A percentile compares a stretch with the other conserved stretches of the same genome.
phyloP scores from a whole-genome alignment of 2,113 vertebrate species.

The Pleuronectes platessa region DNA sequence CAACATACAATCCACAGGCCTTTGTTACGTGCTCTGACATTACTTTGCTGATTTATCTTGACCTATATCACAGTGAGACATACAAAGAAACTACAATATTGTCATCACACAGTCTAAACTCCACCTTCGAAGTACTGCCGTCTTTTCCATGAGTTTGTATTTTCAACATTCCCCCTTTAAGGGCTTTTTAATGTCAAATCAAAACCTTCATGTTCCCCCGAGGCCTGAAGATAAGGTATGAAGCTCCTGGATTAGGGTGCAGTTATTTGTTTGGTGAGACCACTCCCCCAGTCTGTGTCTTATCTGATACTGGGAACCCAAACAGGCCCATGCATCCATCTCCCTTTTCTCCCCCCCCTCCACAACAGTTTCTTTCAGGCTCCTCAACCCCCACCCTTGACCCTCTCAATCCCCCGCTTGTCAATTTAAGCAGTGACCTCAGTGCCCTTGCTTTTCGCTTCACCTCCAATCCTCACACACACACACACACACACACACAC shows the following conservation, averaged over 20 bases:
- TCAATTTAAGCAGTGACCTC: slow-evolving; percentile 34
- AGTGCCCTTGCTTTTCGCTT: slow-evolving; percentile 60
- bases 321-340: slow-evolving; percentile 8
- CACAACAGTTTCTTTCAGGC: slow-evolving; percentile 27
- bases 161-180: background rate
- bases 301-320: slow-evolving; percentile 53
- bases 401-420: background rate
- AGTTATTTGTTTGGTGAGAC: slow-evolving; percentile 16
- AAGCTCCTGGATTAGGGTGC: background rate
- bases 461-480: slow-evolving; percentile 39
- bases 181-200: too few relatives aligned
- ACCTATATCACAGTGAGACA: too few relatives aligned
- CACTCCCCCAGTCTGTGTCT: slow-evolving; percentile 24
- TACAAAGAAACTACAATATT: too few relatives aligned
- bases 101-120: too few relatives aligned
- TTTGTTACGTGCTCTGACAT: too few relatives aligned
- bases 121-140: too few relatives aligned
- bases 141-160: background rate
- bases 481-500: too few relatives aligned
- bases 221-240: background rate
- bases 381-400: background rate
- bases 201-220: background rate
- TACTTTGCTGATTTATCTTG: too few relatives aligned
- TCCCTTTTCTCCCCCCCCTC: background rate
- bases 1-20: too few relatives aligned